Base-by-base conservation (phyloP, 2,888 invertebrate species). In the Phasia obesa region DNA sequence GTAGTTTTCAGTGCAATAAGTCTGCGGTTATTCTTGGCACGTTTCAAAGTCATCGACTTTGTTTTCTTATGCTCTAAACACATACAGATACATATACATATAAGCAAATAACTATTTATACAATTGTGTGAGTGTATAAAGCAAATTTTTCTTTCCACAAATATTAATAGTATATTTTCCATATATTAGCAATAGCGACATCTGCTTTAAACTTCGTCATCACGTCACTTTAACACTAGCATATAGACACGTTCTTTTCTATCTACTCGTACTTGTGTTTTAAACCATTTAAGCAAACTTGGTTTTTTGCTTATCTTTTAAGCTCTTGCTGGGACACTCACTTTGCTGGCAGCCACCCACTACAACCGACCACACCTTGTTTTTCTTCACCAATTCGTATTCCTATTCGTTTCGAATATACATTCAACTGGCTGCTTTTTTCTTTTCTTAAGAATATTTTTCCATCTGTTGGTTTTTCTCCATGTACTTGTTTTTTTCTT, bases 11-110 rank as follows among this genome's bases (percentile, higher is more conserved):
- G 31, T 76, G 62, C 67, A 81, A 71, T 76, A 81, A 81, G 70
- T 81, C 70, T 81, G 81, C 81, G 81, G 81, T 81, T 81, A 81
- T 76, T 75, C 81, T 81, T 81, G 81, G 81, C 81, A 81, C 81
- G 81, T 81, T 81, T 64, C 79, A 80, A 80, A 80, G 79, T 80
- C 79, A 80, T 62, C 79, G 79, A 80, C 79, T 74, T 80, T 55
- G 70, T 62, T 44, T 77, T 62, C 55, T 53, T 62, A 38, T 17
- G 44, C 42, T 35, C 11, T 6, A 11, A 2, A 11, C 11, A 35
- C 7, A 9, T 31, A 31, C 11, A 35, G 1, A 35, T 11, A 35
- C 11, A 9, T 1, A 35, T 35, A 35, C 1, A 0, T 35, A 38
- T 62, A 38, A 35, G 19, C 2, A 17, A 47, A 47, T 15, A 19